Evolutionary conservation across 2,113 vertebrate genomes (phyloP), one percentile per base, ranked within the genome.

Genomic region (Corythornis cristatus): DNA sequence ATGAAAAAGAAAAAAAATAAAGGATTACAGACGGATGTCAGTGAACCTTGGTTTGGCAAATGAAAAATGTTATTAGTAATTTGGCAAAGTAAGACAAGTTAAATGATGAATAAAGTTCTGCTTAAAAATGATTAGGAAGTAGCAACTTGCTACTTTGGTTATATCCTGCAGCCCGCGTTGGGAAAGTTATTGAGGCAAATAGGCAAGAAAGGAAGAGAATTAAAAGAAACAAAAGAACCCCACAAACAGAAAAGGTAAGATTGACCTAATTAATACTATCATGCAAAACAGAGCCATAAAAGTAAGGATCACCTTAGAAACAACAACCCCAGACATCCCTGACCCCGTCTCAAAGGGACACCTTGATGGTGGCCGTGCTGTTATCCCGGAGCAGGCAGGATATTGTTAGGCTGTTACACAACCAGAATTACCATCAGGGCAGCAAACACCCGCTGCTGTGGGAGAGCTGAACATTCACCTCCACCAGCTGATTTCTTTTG

Each of bases 21-120:
- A 94, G 96, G 97, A 97, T 97, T 97, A 97, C 68, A n/a, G 93
- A 80, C 37, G 72, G 1, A 92, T 91, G 95, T 93, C 95, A 97
- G 91, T 94, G 93, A 96, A 97, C 96, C 92, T 96, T 96, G 62
- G 93, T 82, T 92, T 96, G 91, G 92, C 91, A 95, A 95, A 96
- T 46, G 91, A 89, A 96, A 96, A 97, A 95, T 89, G 92, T 93
- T 97, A 96, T 95, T 96, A 96, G 95, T 68, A 94, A 96, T 92
- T 88, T 93, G 94, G 95, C 95, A 96, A 92, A 95, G 92, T 21
- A 43, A 86, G 86, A 61, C 93, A 94, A 88, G 83, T 90, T 93
- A 94, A 94, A 77, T 26, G 74, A 81, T 33, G 75, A 96, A 95
- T 91, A 86, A 95, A 93, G 86, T 85, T 65, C 75, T 94, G 58